phyloP scores from a whole-genome alignment of 2,113 vertebrate species.

The Coptodon bakossiorum region DNA sequence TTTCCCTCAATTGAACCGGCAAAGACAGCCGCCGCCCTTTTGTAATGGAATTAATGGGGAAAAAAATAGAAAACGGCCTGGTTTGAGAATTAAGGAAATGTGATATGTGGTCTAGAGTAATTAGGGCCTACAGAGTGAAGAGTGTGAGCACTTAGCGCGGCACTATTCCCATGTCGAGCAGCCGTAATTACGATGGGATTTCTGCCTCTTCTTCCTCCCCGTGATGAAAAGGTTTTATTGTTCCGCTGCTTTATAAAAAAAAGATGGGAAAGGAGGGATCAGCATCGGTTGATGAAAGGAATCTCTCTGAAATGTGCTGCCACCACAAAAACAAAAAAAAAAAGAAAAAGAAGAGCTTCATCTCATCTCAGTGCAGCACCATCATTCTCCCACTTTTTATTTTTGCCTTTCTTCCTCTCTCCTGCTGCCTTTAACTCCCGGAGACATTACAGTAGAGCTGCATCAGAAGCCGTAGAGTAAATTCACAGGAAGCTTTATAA shows the following conservation, averaged over 20 bases:
- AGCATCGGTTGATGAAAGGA: slow-evolving; percentile 43
- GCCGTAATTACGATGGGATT: slow-evolving; percentile 49
- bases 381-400: slow-evolving; percentile 11
- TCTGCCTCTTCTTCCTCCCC: slow-evolving; percentile 16
- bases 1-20: background rate
- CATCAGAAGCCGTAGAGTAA: slow-evolving; percentile 10
- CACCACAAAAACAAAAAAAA: slow-evolving; percentile 4
- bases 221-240: slow-evolving; percentile 54
- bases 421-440: background rate
- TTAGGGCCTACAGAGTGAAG: slow-evolving; percentile 43
- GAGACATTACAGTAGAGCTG: background rate
- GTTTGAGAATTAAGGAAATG: slow-evolving; percentile 48
- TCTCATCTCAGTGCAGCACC: slow-evolving; percentile 30
- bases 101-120: slow-evolving; percentile 52
- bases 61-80: slow-evolving; percentile 15
- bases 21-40: background rate
- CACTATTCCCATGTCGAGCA: slow-evolving; percentile 26
- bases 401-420: background rate
- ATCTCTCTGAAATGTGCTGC: slow-evolving; percentile 25
- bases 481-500: slow-evolving; percentile 4
- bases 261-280: slow-evolving; percentile 13
- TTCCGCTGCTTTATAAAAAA: slow-evolving; percentile 18
- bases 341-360: slow-evolving; percentile 12
- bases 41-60: slow-evolving; percentile 32
- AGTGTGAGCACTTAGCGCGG: slow-evolving; percentile 16